Percentiles rank a stretch among this genome's conserved stretches.
These are phyloP conservation scores for Hydrotaea cyrtoneurina DNA, from an alignment of 2,888 invertebrate genomes.

Conservation along the genomic window DNA sequence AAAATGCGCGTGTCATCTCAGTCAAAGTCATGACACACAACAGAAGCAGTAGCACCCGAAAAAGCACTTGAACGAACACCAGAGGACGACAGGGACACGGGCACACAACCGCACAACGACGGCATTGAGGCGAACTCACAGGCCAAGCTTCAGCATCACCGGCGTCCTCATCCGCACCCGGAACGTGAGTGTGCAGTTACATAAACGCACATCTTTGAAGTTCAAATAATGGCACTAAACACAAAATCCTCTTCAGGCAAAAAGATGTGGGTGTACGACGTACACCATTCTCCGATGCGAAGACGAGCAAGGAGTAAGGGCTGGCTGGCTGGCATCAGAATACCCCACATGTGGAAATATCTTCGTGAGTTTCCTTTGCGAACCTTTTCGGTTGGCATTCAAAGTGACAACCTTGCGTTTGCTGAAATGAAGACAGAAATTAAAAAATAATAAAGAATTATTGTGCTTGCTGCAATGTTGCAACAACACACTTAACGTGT, in stretches of 20 bases:
- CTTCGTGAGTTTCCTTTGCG: constrained; percentile 15
- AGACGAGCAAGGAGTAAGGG: background rate
- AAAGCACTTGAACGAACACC: constrained; percentile 46
- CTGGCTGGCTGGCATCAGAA: constrained; percentile 30
- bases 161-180: constrained; percentile 39
- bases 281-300: too few relatives aligned
- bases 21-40: constrained; percentile 52
- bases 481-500: background rate
- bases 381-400: background rate
- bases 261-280: constrained; percentile 51
- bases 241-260: constrained; percentile 56
- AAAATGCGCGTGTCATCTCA: constrained; percentile 64
- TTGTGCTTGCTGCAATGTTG: background rate
- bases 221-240: constrained; percentile 63
- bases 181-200: constrained; percentile 22
- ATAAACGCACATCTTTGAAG: constrained; percentile 62
- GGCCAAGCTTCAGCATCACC: constrained; percentile 31
- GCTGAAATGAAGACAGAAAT: constrained; percentile 12
- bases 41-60: constrained; percentile 39
- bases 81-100: background rate
- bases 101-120: constrained; percentile 28
- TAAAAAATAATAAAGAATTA: constrained; percentile 37
- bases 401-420: constrained; percentile 45
- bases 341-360: background rate
- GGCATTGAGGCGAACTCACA: constrained; percentile 29